These are phyloP conservation scores for Phenganax subtilis DNA, from an alignment of 92 coral and sea anemone genomes.

Conservation along the genomic window DNA sequence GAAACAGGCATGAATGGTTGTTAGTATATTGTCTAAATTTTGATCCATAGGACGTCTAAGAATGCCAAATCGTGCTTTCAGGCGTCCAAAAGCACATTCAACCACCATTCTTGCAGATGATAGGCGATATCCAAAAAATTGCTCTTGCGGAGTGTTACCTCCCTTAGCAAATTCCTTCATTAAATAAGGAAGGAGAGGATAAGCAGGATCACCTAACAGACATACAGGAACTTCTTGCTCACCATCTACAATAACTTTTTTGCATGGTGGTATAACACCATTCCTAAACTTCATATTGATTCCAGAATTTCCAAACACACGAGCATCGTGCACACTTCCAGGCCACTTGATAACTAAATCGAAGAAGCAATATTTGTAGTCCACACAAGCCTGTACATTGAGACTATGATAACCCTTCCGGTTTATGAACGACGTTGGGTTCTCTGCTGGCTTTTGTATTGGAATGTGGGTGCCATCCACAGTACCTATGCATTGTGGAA, in stretches of 20 bases:
- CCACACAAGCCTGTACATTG: constrained; percentile 15
- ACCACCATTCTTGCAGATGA: constrained; percentile 22
- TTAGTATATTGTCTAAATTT: constrained; percentile 4
- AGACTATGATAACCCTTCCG: constrained; percentile 22
- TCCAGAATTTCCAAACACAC: constrained; percentile 10
- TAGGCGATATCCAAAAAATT: constrained; percentile 25
- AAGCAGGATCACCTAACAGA: constrained; percentile 20
- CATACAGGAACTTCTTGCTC: constrained; percentile 31
- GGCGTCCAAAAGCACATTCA: constrained; percentile 26
- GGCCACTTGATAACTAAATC: neutral
- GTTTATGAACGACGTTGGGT: constrained; percentile 16
- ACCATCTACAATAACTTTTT: constrained; percentile 17
- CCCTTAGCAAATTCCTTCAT: constrained; percentile 17
- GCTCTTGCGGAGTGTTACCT: constrained; percentile 23
- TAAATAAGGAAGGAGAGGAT: constrained; percentile 2
- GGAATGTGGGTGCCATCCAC: constrained; percentile 24
- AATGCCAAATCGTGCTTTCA: constrained; percentile 15
- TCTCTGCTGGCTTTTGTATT: constrained; percentile 2
- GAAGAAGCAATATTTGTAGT: neutral
- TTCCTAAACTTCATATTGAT: constrained; percentile 15
- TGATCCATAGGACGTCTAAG: constrained; percentile 18
- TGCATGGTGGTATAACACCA: constrained; percentile 10
- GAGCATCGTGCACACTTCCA: constrained; percentile 8
- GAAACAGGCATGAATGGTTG: constrained; percentile 29
- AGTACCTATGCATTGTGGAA: constrained; percentile 25